phyloP scores from a whole-genome alignment of 2,113 vertebrate genomes.

The Proterorhinus semilunaris region DNA sequence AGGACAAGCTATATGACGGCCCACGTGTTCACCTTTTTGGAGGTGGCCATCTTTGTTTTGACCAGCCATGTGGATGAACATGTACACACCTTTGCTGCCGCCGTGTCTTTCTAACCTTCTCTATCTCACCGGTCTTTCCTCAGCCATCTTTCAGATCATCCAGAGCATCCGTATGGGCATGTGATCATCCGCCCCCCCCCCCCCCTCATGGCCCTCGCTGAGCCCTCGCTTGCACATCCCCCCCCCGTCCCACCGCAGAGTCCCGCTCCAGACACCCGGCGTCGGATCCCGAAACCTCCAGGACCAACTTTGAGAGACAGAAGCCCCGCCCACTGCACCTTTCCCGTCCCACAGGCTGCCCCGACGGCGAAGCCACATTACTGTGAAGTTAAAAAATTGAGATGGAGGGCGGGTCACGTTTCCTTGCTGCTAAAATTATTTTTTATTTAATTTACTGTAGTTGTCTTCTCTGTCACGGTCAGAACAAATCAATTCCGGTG shows the following conservation, averaged over 20 bases:
- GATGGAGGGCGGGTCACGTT: not conserved
- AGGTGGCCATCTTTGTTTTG: too few species aligned
- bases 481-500: not conserved
- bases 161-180: slow-evolving; percentile 91
- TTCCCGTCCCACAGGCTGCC: slow-evolving; percentile 4
- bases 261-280: slow-evolving; percentile 34
- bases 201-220: slow-evolving; percentile 36
- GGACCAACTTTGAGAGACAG: slow-evolving; percentile 21
- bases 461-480: not conserved
- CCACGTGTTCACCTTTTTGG: too few species aligned
- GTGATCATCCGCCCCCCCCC: slow-evolving; percentile 63
- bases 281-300: slow-evolving; percentile 26
- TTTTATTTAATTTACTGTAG: not conserved
- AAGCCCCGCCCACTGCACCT: slow-evolving; percentile 9
- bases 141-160: slow-evolving; percentile 91
- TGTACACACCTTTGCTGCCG: too few species aligned
- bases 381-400: not conserved
- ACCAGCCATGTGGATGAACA: too few species aligned
- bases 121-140: not conserved
- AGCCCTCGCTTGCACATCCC: slow-evolving; percentile 25
- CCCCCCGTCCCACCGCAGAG: not conserved
- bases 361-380: slow-evolving; percentile 14
- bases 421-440: not conserved
- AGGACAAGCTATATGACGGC: too few species aligned
- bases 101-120: not conserved